Base-by-base conservation (phyloP, 2,888 invertebrate species). In the Cheilosia urbana region DNA sequence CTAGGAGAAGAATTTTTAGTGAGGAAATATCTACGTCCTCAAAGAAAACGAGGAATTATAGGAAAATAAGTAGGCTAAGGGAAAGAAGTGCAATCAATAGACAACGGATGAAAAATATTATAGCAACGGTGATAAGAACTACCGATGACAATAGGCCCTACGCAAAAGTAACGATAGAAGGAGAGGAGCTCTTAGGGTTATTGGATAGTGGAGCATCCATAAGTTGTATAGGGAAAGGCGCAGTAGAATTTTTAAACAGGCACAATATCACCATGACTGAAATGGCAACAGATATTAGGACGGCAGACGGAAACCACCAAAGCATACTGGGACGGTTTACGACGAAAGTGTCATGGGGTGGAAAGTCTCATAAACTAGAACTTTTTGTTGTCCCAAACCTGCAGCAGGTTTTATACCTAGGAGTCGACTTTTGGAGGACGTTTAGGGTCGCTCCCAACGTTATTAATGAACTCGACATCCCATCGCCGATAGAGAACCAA, bases 171-270 rank as follows among this genome's bases (percentile, higher is more conserved):
- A 1, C 19, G 11, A 40, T 55, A 40, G 53, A 2, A 47, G 57
- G 45, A 11, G 34, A 37, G 5, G 69, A 69, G 1, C 2, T 69
- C 0, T 1, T n/a, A 15, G 69, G 58, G 0, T 19, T 69, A 2
- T 17, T 69, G 9, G 47, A 69, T 34, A 57, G 69, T 34, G 57
- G 57, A 9, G 57, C 55, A n/a, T 57, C 55, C 4, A 37, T 57
- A 1, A n/a, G 42, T n/a, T 42, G 42, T 4, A 1, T 42, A 42
- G 15, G 42, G 5, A 42, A 42, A n/a, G 42, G 42, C 1, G 42
- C n/a, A 13, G 3, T n/a, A 0, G 13, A 42, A 42, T 42, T 42
- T 3, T n/a, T 42, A 42, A 3, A 15, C 15, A 2, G 42, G 6
- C 42, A n/a, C 42, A 15, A n/a, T 2, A 1, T 42, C 0, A 13